phyloP scores from a whole-genome alignment of 35 echinoderm and acorn worm genomes.

The Amphiura filiformis region DNA sequence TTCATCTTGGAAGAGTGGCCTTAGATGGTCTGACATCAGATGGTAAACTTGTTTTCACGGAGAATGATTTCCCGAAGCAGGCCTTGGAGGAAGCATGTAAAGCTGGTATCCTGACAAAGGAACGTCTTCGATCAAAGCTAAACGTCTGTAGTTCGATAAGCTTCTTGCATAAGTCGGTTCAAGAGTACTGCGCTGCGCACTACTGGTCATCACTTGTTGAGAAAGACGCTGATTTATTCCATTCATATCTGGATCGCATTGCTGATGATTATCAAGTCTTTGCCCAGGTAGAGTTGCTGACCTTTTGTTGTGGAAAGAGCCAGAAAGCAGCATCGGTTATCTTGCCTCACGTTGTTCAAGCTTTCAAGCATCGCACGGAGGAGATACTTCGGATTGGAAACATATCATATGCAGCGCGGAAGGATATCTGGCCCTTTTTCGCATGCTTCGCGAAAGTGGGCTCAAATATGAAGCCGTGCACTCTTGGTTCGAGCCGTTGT shows the following conservation, averaged over 20 bases:
- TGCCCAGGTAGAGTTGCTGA: neutral
- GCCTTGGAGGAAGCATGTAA: neutral
- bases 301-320: conserved; percentile 5
- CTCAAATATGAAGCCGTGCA: neutral
- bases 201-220: neutral
- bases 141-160: neutral
- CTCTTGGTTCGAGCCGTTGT: neutral
- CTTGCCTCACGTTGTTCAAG: neutral
- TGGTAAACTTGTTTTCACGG: neutral
- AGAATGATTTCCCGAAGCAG: neutral
- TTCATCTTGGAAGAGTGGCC: neutral
- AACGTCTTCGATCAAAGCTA: neutral
- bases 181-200: neutral
- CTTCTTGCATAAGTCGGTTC: neutral
- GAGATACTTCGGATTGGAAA: neutral
- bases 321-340: neutral
- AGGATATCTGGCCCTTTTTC: conserved; percentile 7
- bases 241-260: neutral
- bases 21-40: conserved; percentile 1
- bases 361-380: neutral
- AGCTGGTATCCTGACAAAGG: neutral
- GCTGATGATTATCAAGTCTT: neutral
- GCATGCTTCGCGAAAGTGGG: neutral
- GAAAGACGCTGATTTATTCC: neutral
- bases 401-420: neutral